A percentile compares a stretch with the other conserved stretches of the same genome.
Conservation (phyloP, 2,797 vertebrate species). For the Austrolebias charrua region DNA sequence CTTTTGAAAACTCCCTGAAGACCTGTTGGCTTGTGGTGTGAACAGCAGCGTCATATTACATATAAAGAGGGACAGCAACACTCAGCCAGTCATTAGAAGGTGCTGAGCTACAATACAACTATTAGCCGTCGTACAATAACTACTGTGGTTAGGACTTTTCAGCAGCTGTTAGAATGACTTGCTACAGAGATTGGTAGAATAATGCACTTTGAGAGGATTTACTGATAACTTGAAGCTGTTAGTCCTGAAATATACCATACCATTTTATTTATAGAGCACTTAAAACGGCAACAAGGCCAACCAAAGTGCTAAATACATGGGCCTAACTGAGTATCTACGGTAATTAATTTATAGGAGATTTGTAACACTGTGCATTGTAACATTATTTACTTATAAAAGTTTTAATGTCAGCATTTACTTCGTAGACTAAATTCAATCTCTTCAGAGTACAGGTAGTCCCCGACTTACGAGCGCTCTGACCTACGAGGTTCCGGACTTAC, state of each 20-base stretch:
- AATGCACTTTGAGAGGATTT: slow-evolving; percentile 27
- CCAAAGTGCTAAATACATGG: too few relatives aligned
- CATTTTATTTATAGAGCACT: too few relatives aligned
- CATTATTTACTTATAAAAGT: too few relatives aligned
- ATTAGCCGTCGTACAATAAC: slow-evolving; percentile 49
- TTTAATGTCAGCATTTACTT: too few relatives aligned
- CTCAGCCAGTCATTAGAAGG: slow-evolving; percentile 50
- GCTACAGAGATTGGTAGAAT: slow-evolving; percentile 44
- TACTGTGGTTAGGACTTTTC: slow-evolving; percentile 59
- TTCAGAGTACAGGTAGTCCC: too few relatives aligned
- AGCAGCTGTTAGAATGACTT: slow-evolving; percentile 36
- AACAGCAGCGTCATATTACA: slow-evolving; percentile 53
- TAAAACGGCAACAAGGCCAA: too few relatives aligned
- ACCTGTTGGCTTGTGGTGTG: slow-evolving; percentile 62
- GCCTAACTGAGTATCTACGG: slow-evolving; percentile 25
- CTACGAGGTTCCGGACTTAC: too few relatives aligned
- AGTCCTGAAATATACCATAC: slow-evolving; percentile 23
- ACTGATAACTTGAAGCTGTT: slow-evolving; percentile 36
- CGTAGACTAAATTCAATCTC: too few relatives aligned
- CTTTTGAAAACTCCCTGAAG: slow-evolving; percentile 57
- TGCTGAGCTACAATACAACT: slow-evolving; percentile 60
- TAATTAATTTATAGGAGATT: slow-evolving; percentile 39
- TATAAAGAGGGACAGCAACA: slow-evolving; percentile 36
- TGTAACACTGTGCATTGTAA: too few relatives aligned
- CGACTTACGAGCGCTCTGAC: too few relatives aligned